These are phyloP conservation scores for Apteryx mantelli DNA, from an alignment of 2,113 vertebrate genomes.

Conservation along the genomic window DNA sequence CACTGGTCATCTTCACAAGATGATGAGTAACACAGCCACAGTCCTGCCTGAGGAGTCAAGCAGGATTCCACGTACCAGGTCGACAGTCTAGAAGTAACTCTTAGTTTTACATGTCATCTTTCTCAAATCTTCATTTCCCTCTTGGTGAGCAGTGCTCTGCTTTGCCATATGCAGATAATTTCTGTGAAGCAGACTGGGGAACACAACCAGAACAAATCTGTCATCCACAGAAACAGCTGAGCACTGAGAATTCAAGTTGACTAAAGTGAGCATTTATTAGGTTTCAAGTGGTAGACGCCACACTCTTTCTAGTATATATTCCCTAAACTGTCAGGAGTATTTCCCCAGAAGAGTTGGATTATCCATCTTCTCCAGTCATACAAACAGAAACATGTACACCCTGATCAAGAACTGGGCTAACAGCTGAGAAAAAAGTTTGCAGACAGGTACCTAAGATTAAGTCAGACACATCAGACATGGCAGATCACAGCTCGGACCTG, in stretches of 20 bases:
- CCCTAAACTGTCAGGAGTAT: background rate
- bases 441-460: background rate
- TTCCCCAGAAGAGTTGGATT: too few relatives aligned
- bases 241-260: background rate
- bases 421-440: background rate
- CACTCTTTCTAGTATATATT: background rate
- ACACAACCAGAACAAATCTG: background rate
- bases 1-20: too few relatives aligned
- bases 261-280: background rate
- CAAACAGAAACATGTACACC: background rate
- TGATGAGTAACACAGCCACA: fast-evolving
- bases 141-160: background rate
- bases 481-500: fast-evolving
- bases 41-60: background rate
- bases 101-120: fast-evolving
- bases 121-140: background rate
- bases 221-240: background rate
- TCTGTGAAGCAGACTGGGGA: background rate
- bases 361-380: background rate
- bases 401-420: background rate
- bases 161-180: background rate
- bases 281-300: background rate
- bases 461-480: fast-evolving
- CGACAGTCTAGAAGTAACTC: background rate
- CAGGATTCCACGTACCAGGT: too few relatives aligned